Base-by-base conservation (phyloP, 2,797 vertebrate species). In the Carapus acus region DNA sequence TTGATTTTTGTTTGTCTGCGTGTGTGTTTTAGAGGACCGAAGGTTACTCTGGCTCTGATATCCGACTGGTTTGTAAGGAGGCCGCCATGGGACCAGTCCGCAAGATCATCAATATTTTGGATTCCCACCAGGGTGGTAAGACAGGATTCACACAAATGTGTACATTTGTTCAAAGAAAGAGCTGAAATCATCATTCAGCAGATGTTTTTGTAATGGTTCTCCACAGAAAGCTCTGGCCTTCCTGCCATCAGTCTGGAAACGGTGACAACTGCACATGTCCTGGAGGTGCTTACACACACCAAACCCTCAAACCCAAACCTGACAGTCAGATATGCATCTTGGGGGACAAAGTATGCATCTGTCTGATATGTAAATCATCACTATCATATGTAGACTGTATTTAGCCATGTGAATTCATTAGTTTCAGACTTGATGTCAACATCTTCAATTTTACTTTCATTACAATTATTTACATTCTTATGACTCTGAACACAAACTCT, bases 41-140 rank as follows among this genome's bases (percentile, higher is more conserved):
- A 1, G 94, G 94, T 20, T 98, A 99, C 77, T 96, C 94, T 0
- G 95, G 94, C 54, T 98, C 94, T 2, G 96, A 99, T 54, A 84
- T 97, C 37, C 90, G 88, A 67, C 62, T 99, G 1, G 91, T 93
- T 34, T 99, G 95, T 86, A 98, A 93, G 63, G 96, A 99, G 58
- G 90, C 95, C 1, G 93, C 94, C 19, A 99, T 98, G 95, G 88
- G 93, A 64, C 93, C 93, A 0, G 86, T 95, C 60, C 89, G 96
- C 56, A 97, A 96, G 78, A 91, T 98, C 62, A 93, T 99, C 36
- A 76, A 85, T 5, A 85, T 88, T 4, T 88, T 99, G 44, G 94
- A 98, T 84, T 91, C 85, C 21, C 87, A 91, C 41, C 80, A 82
- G 54, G 71, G 86, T 48, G 91, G 94, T 97, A 89, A n/a, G n/a